These are phyloP conservation scores for Perodicticus potto DNA, from an alignment of 2,797 vertebrate genomes.

Conservation along the genomic window DNA sequence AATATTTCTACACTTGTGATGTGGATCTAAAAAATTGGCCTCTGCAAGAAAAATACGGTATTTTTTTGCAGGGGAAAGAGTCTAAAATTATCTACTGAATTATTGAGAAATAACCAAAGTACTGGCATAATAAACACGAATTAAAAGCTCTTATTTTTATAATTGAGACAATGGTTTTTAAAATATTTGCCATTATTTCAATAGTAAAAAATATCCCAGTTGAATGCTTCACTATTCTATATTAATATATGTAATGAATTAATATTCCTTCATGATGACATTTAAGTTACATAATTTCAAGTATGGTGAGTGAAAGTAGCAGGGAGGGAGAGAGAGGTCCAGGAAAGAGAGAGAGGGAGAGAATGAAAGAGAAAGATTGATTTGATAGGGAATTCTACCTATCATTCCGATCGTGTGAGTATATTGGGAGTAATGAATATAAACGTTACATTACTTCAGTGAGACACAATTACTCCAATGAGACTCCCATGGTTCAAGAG, in stretches of 20 bases:
- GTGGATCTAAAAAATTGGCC: background rate
- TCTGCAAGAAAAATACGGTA: constrained; percentile 1
- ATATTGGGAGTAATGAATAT: background rate
- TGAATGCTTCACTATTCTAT: background rate
- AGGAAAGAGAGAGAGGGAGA: background rate
- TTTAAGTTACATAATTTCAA: background rate
- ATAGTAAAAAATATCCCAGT: background rate
- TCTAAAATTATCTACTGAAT: background rate
- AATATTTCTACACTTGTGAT: background rate
- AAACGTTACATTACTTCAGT: background rate
- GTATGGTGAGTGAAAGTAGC: background rate
- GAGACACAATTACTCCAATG: background rate
- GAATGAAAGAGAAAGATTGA: too few species aligned
- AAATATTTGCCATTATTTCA: constrained; percentile 22
- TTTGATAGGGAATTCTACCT: background rate
- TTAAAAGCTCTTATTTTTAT: constrained; percentile 36
- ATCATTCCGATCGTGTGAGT: background rate
- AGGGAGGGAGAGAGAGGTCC: accelerated
- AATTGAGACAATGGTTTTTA: background rate
- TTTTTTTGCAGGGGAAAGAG: background rate
- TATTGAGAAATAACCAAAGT: constrained; percentile 12
- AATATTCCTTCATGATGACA: background rate
- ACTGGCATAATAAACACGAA: background rate
- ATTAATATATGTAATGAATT: background rate
- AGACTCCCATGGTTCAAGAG: background rate